Percentiles rank a stretch among this genome's conserved stretches.
phyloP scores from a whole-genome alignment of 2,888 invertebrate genomes.

The Pseudanteris insignis region DNA sequence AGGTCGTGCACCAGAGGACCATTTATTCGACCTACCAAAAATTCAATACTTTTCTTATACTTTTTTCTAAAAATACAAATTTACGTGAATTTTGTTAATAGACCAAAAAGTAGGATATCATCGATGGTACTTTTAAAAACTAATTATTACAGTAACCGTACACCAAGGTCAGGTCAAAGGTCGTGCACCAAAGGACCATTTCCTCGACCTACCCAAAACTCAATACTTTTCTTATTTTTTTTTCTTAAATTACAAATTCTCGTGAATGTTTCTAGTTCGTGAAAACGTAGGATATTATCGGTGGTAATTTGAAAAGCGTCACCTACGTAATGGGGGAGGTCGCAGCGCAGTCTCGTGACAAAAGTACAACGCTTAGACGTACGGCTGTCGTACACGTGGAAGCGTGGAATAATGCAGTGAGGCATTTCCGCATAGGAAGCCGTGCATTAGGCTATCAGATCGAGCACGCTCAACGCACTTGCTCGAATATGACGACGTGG shows the following conservation, averaged over 20 bases:
- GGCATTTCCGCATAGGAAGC: slow-evolving; percentile 66
- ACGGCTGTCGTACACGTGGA: slow-evolving; percentile 49
- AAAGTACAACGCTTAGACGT: slow-evolving; percentile 54
- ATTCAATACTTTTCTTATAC: too few species aligned
- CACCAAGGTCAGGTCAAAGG: too few species aligned
- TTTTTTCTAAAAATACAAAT: too few species aligned
- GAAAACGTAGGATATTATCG: slow-evolving; percentile 47
- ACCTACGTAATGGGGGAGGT: slow-evolving; percentile 20
- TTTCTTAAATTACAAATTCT: slow-evolving; percentile 3
- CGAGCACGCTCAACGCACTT: slow-evolving; percentile 59
- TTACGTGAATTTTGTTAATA: too few species aligned
- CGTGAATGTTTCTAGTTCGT: slow-evolving; percentile 18
- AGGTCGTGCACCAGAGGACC: too few species aligned
- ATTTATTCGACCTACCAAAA: too few species aligned
- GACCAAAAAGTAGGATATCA: too few species aligned
- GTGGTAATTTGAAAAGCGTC: slow-evolving; percentile 44
- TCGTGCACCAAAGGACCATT: too few species aligned
- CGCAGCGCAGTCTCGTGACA: slow-evolving; percentile 55
- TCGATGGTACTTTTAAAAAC: too few species aligned
- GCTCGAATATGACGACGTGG: slow-evolving; percentile 46
- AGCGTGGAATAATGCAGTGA: slow-evolving; percentile 62
- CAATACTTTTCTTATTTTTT: too few species aligned
- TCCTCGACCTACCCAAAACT: too few species aligned
- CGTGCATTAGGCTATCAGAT: slow-evolving; percentile 67
- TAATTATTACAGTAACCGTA: too few species aligned